phyloP scores from a whole-genome alignment of 1,140 invertebrate genomes.

The Apis laboriosa region DNA sequence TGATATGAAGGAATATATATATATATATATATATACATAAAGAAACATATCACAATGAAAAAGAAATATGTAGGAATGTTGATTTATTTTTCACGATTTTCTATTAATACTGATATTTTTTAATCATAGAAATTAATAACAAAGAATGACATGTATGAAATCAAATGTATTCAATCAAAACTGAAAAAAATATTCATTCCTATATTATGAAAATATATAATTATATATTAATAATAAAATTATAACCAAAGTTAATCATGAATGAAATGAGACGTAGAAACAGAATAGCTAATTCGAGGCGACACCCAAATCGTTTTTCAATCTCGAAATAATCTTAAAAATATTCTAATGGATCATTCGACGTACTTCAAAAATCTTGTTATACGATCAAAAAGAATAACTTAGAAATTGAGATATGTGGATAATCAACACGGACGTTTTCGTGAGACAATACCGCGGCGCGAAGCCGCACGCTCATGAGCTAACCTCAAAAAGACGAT shows the following conservation, averaged over 20 bases:
- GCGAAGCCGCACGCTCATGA: slow-evolving; percentile 1
- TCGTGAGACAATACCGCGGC: not conserved
- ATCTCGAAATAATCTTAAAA: not conserved
- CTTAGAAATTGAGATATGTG: not conserved
- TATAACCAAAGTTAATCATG: not conserved
- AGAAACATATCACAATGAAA: not conserved
- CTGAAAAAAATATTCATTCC: not conserved
- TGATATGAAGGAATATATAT: not conserved
- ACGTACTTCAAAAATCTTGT: not conserved
- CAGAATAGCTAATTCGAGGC: not conserved
- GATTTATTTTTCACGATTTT: not conserved
- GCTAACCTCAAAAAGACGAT: slow-evolving; percentile 45
- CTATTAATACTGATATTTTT: not conserved
- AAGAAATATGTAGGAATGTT: not conserved
- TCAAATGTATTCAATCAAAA: not conserved
- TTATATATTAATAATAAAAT: slow-evolving; percentile 5
- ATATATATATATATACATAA: not conserved
- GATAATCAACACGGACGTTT: not conserved
- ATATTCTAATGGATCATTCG: not conserved
- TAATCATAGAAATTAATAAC: not conserved
- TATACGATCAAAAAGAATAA: not conserved
- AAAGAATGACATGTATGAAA: not conserved
- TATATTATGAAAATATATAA: not conserved
- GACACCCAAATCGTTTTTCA: not conserved
- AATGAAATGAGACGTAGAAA: not conserved